A percentile compares a stretch with the other conserved stretches of the same genome.
Evolutionary conservation across 2,888 invertebrate species (phyloP).

Genomic region (Erebia palarica): DNA sequence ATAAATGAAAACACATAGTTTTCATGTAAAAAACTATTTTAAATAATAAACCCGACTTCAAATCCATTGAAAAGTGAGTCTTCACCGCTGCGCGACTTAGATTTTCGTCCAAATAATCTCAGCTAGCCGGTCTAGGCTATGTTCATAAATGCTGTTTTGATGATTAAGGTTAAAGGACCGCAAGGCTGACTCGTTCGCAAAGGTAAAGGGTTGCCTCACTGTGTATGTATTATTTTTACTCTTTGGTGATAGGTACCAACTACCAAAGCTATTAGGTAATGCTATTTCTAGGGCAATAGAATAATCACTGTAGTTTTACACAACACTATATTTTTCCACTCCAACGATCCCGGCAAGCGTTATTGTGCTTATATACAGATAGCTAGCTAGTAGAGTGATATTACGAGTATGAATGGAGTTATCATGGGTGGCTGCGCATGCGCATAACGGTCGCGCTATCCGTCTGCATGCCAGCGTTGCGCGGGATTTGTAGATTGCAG

Average conservation of each 20-base stretch:
- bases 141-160: too few species aligned
- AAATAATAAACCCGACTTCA: too few species aligned
- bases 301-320: conserved; percentile 11
- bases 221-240: too few species aligned
- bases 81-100: too few species aligned
- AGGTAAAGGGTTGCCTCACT: too few species aligned
- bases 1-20: too few species aligned
- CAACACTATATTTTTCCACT: conserved; percentile 37
- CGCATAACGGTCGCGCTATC: conserved; percentile 46
- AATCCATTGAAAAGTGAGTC: too few species aligned
- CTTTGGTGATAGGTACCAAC: background rate
- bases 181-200: too few species aligned
- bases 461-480: conserved; percentile 42
- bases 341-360: conserved; percentile 32
- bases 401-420: conserved; percentile 47
- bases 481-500: conserved; percentile 42
- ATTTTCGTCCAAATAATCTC: too few species aligned
- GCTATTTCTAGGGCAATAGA: background rate
- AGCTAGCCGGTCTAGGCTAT: too few species aligned
- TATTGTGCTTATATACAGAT: conserved; percentile 30
- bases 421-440: conserved; percentile 47
- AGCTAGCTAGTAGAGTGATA: conserved; percentile 26
- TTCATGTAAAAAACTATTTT: too few species aligned
- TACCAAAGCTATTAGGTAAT: background rate
- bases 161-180: too few species aligned